A percentile compares a stretch with the other conserved stretches of the same genome.
These are phyloP conservation scores for Morelia viridis DNA, from an alignment of 2,797 vertebrate genomes.

Conservation along the genomic window DNA sequence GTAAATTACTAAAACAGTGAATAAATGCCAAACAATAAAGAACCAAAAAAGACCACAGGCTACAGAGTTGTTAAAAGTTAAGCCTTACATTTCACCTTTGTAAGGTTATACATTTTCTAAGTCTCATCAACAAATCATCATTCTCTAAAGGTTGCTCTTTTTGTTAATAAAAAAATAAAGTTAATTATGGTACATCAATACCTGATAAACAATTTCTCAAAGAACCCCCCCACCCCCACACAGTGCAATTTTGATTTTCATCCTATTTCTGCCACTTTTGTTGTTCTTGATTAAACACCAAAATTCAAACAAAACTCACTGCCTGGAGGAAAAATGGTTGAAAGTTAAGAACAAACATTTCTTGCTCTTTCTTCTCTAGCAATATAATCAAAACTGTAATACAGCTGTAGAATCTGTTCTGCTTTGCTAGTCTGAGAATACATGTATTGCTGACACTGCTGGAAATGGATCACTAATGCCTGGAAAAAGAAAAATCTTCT, in stretches of 20 bases:
- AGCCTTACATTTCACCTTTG: not conserved
- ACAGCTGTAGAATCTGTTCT: constrained; percentile 5
- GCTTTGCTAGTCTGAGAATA: constrained; percentile 8
- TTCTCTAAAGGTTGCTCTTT: not conserved
- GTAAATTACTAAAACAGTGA: not conserved
- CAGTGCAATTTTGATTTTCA: not conserved
- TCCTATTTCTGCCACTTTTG: not conserved
- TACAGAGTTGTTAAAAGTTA: constrained; percentile 4
- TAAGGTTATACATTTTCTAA: not conserved
- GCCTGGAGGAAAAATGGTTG: not conserved
- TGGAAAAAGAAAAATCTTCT: not conserved
- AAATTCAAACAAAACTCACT: not conserved
- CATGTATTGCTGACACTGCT: constrained; percentile 23
- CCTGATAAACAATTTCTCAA: not conserved
- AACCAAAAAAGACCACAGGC: not conserved
- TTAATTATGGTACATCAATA: not conserved
- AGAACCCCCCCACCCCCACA: not conserved
- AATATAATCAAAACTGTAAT: not conserved
- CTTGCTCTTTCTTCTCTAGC: not conserved
- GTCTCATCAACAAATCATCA: not conserved
- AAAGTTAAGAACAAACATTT: constrained; percentile 1
- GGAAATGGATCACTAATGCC: constrained; percentile 30
- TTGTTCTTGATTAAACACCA: constrained; percentile 1
- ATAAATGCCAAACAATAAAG: not conserved
- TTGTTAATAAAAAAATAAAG: not conserved